A percentile compares a stretch with the other conserved stretches of the same genome.
These are phyloP conservation scores for Pseudococcus viburni DNA, from an alignment of 2,888 invertebrate genomes.

Conservation along the genomic window DNA sequence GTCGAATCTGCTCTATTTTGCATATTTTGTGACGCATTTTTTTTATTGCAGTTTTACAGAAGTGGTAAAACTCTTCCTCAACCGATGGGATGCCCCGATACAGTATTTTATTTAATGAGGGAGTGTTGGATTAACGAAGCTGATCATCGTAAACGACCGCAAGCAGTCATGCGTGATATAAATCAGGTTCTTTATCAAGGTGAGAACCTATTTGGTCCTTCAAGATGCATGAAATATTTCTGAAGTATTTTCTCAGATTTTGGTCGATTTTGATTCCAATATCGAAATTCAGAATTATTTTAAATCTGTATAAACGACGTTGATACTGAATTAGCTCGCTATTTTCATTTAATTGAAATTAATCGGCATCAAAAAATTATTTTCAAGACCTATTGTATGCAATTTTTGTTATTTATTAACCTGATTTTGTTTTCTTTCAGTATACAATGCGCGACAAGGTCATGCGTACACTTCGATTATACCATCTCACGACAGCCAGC, in stretches of 20 bases:
- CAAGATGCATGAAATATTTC: not conserved
- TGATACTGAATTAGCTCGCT: no score
- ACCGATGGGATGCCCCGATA: conserved; percentile 80
- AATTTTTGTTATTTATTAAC: not conserved
- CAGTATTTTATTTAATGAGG: conserved; percentile 83
- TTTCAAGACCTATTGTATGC: no score
- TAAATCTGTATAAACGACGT: no score
- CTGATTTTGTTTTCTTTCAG: conserved; percentile 70
- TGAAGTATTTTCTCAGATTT: not conserved
- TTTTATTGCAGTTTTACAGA: conserved; percentile 76
- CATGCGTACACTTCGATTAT: conserved; percentile 76
- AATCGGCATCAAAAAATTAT: no score
- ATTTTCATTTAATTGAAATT: no score
- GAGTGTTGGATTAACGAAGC: conserved; percentile 87
- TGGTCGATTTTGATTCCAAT: not conserved
- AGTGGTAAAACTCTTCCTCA: conserved; percentile 80
- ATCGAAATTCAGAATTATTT: no score
- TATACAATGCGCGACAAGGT: conserved; percentile 77
- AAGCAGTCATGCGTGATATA: conserved; percentile 88
- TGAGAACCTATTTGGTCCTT: conserved; percentile 69
- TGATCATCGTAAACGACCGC: conserved; percentile 82
- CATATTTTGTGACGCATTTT: no score
- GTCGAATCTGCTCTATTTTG: not conserved
- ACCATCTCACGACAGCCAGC: conserved; percentile 70
- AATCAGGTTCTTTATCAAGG: conserved; percentile 84